Conservation (phyloP, 2,888 invertebrate species). For the Torymus auratus region DNA sequence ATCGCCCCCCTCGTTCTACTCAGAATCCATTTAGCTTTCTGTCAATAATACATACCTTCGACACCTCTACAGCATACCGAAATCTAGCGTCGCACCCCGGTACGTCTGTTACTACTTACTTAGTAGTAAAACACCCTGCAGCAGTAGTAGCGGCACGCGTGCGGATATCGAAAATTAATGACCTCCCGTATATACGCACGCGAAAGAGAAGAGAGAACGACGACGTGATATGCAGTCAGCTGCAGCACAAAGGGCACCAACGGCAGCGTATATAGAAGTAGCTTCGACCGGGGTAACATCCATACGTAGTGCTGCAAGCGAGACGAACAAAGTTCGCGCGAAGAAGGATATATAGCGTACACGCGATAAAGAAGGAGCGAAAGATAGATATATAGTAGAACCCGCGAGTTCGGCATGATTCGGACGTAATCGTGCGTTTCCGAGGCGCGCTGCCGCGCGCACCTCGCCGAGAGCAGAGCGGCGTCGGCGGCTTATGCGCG, state of each 20-base stretch:
- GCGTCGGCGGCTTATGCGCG: neutral
- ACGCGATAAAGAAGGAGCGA: neutral
- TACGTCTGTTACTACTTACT: too few relatives aligned
- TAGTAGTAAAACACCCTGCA: too few relatives aligned
- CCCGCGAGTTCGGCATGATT: slow-evolving; percentile 46
- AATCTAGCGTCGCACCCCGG: too few relatives aligned
- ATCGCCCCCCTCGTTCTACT: slow-evolving; percentile 40
- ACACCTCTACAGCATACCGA: too few relatives aligned
- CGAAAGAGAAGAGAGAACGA: too few relatives aligned
- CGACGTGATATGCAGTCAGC: too few relatives aligned
- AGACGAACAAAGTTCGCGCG: slow-evolving; percentile 7
- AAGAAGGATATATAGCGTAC: neutral
- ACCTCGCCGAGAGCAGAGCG: neutral
- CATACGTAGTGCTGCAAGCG: neutral
- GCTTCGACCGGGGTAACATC: too few relatives aligned
- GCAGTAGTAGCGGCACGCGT: too few relatives aligned
- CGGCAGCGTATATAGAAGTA: too few relatives aligned
- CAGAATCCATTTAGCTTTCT: slow-evolving; percentile 46
- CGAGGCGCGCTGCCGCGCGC: slow-evolving; percentile 38
- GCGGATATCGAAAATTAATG: too few relatives aligned
- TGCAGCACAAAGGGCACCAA: too few relatives aligned
- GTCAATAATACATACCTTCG: slow-evolving; percentile 28
- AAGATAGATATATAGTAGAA: slow-evolving; percentile 9
- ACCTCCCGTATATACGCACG: too few relatives aligned
- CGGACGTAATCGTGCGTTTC: slow-evolving; percentile 58